Percentiles rank a stretch among this genome's conserved stretches.
phyloP scores from a whole-genome alignment of 2,113 vertebrate genomes.

The Thalassoma bifasciatum region DNA sequence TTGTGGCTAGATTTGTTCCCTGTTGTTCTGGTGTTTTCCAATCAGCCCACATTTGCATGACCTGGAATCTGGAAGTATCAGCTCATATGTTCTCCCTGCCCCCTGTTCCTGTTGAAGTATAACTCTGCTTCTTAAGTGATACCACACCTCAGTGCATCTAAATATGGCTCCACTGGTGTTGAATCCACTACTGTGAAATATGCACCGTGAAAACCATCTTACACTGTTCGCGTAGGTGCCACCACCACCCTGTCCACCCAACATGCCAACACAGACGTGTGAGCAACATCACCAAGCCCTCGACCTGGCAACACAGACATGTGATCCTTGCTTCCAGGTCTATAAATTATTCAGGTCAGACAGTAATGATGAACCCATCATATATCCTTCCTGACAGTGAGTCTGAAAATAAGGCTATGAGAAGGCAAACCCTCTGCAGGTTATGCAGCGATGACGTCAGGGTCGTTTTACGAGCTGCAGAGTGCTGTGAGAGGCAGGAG shows the following conservation, averaged over 20 bases:
- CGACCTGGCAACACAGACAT: constrained; percentile 73
- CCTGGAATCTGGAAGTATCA: not conserved
- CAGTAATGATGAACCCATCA: constrained; percentile 24
- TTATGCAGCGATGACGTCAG: not conserved
- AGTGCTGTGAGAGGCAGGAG: not conserved
- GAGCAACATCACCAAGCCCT: constrained; percentile 52
- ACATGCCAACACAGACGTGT: constrained; percentile 59
- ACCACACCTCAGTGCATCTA: constrained; percentile 55
- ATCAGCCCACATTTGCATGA: not conserved
- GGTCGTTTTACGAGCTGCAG: not conserved
- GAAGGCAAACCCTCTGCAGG: constrained; percentile 13
- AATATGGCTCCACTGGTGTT: constrained; percentile 62
- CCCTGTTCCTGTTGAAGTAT: constrained; percentile 18
- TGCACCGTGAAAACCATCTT: constrained; percentile 78
- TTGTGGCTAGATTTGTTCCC: too few species aligned
- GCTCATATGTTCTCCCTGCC: not conserved
- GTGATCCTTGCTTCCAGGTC: constrained; percentile 72
- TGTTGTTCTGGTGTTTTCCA: too few species aligned
- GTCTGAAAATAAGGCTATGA: not conserved
- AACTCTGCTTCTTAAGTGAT: constrained; percentile 9
- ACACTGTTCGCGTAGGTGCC: constrained; percentile 53
- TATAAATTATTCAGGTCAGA: constrained; percentile 65
- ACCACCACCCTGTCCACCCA: constrained; percentile 65
- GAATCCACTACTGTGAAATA: constrained; percentile 78
- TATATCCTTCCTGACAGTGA: constrained; percentile 7